Conservation (phyloP, 2,797 vertebrate genomes). For the Pelobates cultripes region DNA sequence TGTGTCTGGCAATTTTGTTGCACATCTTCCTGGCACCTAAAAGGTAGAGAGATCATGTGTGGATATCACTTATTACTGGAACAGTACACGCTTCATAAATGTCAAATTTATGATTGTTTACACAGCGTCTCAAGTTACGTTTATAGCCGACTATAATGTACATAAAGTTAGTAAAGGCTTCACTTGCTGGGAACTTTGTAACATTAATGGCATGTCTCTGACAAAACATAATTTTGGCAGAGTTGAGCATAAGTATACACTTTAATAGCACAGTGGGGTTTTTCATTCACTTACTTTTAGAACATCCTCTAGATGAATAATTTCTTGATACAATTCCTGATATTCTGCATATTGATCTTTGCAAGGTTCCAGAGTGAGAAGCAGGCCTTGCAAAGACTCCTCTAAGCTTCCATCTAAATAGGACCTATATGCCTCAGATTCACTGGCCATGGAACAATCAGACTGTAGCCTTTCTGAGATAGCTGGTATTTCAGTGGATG, state of each 20-base stretch:
- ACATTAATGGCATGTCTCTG: too few relatives aligned
- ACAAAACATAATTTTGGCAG: background rate
- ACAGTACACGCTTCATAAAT: too few relatives aligned
- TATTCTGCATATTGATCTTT: constrained; percentile 91
- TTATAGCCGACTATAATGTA: too few relatives aligned
- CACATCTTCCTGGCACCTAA: too few relatives aligned
- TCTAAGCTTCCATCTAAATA: constrained; percentile 91
- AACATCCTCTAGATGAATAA: constrained; percentile 92
- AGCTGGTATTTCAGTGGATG: constrained; percentile 79
- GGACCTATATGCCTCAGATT: constrained; percentile 83
- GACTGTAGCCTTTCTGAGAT: constrained; percentile 63
- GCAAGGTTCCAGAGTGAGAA: constrained; percentile 87
- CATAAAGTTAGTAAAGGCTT: too few relatives aligned
- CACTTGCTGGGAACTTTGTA: too few relatives aligned
- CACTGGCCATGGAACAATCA: constrained; percentile 75
- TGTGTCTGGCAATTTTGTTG: too few relatives aligned
- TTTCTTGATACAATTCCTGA: constrained; percentile 92
- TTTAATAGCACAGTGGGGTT: constrained; percentile 45
- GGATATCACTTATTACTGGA: too few relatives aligned
- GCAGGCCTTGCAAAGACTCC: constrained; percentile 89
- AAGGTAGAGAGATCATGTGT: too few relatives aligned
- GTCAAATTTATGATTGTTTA: too few relatives aligned
- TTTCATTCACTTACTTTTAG: constrained; percentile 84
- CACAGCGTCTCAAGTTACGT: too few relatives aligned
- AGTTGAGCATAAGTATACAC: background rate